Evolutionary conservation across 1,140 invertebrate species (phyloP), one percentile per base, ranked within the genome.

Genomic region (Trichogramma pretiosum): DNA sequence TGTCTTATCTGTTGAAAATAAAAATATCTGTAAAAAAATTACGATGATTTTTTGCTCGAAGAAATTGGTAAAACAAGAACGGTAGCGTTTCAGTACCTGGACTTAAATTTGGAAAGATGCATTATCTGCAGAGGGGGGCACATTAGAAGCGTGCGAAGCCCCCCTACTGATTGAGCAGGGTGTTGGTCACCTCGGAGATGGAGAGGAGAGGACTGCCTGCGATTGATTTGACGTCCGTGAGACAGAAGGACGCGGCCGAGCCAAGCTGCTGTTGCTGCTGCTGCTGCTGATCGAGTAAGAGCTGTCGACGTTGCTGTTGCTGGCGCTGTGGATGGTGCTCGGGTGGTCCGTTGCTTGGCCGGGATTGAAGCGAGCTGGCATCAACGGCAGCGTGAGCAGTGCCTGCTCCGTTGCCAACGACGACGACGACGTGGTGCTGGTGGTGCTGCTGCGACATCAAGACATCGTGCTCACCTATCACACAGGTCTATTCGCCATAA

Each of bases 121-220:
- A n/a, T n/a, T n/a, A n/a, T n/a, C n/a, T n/a, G n/a, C n/a, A n/a
- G n/a, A n/a, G n/a, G n/a, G n/a, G n/a, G n/a, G n/a, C n/a, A n/a
- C n/a, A n/a, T n/a, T n/a, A n/a, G n/a, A n/a, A n/a, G n/a, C n/a
- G n/a, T n/a, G n/a, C n/a, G n/a, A n/a, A n/a, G n/a, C n/a, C n/a
- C n/a, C n/a, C 55, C 61, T 73, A 81, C 66, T 83, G 81, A 67
- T 82, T 83, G 69, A 85, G 77, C 55, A 84, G 67, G 55, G 83
- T 84, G 73, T 85, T 84, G 62, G 84, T 85, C 75, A 86, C 83
- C 79, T 85, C 82, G 76, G 83, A 84, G 79, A 85, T 83, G 74
- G 84, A 85, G 76, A 85, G 60, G 77, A 87, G 58, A 78, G 83
- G 82, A 83, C 83, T 85, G 72, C 79, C 77, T 66, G 67, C 63